A percentile compares a stretch with the other conserved stretches of the same genome.
Conservation (phyloP, 1,140 invertebrate genomes). For the Acyrthosiphon pisum region DNA sequence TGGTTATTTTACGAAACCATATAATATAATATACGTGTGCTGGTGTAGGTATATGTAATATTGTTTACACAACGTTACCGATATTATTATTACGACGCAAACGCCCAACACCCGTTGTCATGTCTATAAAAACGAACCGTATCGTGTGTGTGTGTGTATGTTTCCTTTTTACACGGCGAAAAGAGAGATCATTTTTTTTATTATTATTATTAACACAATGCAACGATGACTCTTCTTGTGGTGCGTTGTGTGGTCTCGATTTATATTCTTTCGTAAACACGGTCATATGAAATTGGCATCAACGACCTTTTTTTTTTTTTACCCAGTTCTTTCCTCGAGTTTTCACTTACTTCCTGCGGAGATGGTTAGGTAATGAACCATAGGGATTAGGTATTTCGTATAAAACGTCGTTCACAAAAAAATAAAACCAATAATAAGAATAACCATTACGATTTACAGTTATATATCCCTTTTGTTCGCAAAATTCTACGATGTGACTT, state of each 20-base stretch:
- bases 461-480: conserved; percentile 49
- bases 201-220: conserved; percentile 40
- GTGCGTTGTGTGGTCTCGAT: conserved; percentile 50
- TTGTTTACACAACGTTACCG: conserved; percentile 37
- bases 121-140: conserved; percentile 20
- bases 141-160: not conserved
- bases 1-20: not conserved
- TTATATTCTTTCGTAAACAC: conserved; percentile 28
- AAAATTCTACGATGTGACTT: conserved; percentile 14
- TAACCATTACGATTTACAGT: conserved; percentile 51
- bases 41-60: not conserved
- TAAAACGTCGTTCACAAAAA: not conserved
- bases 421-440: not conserved
- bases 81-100: not conserved
- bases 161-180: conserved; percentile 4
- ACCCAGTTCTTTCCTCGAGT: conserved; percentile 17
- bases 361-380: conserved; percentile 29
- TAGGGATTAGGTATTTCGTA: conserved; percentile 15
- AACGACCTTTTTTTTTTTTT: conserved; percentile 30
- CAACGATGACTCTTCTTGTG: conserved; percentile 24
- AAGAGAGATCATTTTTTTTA: conserved; percentile 42
- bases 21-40: not conserved
- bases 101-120: conserved; percentile 37
- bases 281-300: conserved; percentile 38
- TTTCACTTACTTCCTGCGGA: conserved; percentile 55